phyloP scores from a whole-genome alignment of 2,888 invertebrate genomes.

The Dasypogon diadema region DNA sequence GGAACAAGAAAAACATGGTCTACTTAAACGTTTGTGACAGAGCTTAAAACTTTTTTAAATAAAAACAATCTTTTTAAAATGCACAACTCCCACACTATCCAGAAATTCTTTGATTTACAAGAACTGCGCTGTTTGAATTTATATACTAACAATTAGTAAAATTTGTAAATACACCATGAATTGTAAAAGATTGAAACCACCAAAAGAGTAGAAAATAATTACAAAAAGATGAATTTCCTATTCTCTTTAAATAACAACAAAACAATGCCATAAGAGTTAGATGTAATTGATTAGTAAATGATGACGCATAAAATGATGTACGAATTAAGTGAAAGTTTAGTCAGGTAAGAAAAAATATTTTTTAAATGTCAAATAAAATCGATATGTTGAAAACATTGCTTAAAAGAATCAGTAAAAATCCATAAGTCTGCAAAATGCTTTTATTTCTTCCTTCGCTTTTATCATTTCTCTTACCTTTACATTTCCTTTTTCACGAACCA shows the following conservation, averaged over 20 bases:
- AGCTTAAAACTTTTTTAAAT: slow-evolving; percentile 41
- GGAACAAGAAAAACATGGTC: slow-evolving; percentile 25
- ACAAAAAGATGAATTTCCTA: slow-evolving; percentile 40
- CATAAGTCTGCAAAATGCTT: slow-evolving; percentile 35
- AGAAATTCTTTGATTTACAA: neutral
- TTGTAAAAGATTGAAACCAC: slow-evolving; percentile 42
- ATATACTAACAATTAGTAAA: slow-evolving; percentile 26
- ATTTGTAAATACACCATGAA: slow-evolving; percentile 37
- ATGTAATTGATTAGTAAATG: slow-evolving; percentile 30
- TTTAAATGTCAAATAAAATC: slow-evolving; percentile 46
- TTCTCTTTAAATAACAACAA: slow-evolving; percentile 13
- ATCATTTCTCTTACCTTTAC: neutral
- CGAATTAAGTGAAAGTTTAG: slow-evolving; percentile 24
- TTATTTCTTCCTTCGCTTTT: neutral
- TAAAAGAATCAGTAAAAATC: slow-evolving; percentile 40
- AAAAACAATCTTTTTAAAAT: slow-evolving; percentile 25
- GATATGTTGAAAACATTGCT: slow-evolving; percentile 46
- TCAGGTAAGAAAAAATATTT: slow-evolving; percentile 41
- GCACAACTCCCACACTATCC: slow-evolving; percentile 27
- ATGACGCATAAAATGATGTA: slow-evolving; percentile 32
- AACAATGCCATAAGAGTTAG: slow-evolving; percentile 43
- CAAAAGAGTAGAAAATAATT: slow-evolving; percentile 19
- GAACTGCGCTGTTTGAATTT: slow-evolving; percentile 33
- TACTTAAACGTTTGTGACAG: slow-evolving; percentile 38
- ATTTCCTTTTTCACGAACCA: too few relatives aligned